Conservation (phyloP, 2,113 vertebrate genomes). For the Syrrhaptes paradoxus region DNA sequence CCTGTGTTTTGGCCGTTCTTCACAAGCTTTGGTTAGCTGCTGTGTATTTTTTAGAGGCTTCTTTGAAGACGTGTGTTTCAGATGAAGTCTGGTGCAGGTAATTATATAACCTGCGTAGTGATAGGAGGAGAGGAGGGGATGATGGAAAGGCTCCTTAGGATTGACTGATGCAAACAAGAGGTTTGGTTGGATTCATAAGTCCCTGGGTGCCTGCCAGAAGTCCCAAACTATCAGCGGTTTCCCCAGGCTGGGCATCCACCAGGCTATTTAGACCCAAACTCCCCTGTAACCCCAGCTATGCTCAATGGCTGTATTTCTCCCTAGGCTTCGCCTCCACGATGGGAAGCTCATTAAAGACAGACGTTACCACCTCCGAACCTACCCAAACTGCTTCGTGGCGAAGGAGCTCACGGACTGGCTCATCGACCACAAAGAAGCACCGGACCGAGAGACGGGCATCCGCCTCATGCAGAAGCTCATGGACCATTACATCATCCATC, state of each 20-base stretch:
- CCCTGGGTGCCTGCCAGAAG: background rate
- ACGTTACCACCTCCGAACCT: conserved; percentile 82
- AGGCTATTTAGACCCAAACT: accelerated
- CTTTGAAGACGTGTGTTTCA: background rate
- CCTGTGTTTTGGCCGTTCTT: background rate
- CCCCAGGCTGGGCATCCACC: background rate
- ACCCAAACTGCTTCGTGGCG: conserved; percentile 87
- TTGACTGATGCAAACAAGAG: background rate
- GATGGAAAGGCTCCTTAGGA: background rate
- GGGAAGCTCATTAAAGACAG: conserved; percentile 86
- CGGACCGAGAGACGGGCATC: conserved; percentile 78
- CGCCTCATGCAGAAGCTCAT: conserved; percentile 87
- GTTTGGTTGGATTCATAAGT: background rate
- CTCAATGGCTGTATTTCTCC: background rate
- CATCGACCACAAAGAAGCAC: conserved; percentile 82
- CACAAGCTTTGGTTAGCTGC: background rate
- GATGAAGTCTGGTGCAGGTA: background rate
- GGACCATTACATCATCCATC: conserved; percentile 87
- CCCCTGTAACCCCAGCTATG: background rate
- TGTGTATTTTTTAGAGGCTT: background rate
- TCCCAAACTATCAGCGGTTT: background rate
- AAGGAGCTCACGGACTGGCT: conserved; percentile 88
- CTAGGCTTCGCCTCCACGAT: conserved; percentile 84
- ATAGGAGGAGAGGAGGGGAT: background rate
- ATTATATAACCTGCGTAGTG: accelerated